phyloP scores from a whole-genome alignment of 2,113 vertebrate species.

The Stercorarius parasiticus region DNA sequence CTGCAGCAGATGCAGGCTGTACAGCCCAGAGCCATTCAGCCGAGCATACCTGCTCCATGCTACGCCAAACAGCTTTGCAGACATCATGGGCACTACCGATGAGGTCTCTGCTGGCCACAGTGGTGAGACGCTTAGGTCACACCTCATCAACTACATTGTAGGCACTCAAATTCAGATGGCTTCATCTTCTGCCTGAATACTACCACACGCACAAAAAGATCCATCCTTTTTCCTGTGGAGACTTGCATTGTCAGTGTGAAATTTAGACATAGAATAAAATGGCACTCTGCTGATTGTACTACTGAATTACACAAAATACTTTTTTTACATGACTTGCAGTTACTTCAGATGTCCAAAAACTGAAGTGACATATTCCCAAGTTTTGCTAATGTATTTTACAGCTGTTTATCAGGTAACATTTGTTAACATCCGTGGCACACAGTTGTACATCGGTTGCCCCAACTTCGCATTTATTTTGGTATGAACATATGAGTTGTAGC shows the following conservation, averaged over 20 bases:
- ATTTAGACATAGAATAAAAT: neutral
- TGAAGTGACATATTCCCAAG: neutral
- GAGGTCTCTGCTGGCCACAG: neutral
- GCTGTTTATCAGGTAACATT: neutral
- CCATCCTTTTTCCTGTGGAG: neutral
- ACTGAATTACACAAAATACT: neutral
- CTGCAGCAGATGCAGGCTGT: neutral
- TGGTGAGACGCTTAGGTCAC: neutral
- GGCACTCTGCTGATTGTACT: neutral
- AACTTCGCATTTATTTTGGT: neutral
- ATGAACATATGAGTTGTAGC: neutral
- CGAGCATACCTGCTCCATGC: fast-evolving
- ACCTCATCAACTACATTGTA: neutral
- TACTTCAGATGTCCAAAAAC: neutral
- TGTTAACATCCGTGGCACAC: neutral
- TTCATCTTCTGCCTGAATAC: neutral
- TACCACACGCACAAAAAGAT: fast-evolving
- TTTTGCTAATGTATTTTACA: neutral
- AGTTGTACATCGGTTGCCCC: neutral
- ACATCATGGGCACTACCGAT: neutral
- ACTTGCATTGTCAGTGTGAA: neutral
- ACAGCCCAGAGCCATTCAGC: neutral
- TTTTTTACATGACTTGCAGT: neutral
- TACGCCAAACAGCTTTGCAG: neutral
- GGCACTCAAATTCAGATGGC: neutral